Base-by-base conservation (phyloP, 2,888 invertebrate species). In the Andrena hattorfiana region DNA sequence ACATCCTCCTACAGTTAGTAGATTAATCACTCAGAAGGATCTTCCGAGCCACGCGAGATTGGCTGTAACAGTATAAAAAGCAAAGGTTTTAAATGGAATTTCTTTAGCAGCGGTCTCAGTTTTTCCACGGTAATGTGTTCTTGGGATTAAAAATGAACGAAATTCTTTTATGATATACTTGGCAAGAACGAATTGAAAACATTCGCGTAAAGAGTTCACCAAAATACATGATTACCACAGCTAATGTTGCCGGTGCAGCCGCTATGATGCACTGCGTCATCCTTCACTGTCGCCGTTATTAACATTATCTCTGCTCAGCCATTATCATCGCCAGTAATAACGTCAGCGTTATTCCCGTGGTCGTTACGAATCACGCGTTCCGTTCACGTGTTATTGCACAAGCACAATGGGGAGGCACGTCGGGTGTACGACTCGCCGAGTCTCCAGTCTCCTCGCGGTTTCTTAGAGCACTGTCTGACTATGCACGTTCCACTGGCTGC, bases 211-310 rank as follows among this genome's bases (percentile, higher is more conserved):
- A 63, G 74, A 48, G 64, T 63, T 13, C 4, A n/a, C 42, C 23
- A 16, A 59, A 42, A 23, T 26, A 23, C 49, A 23, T 7, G 48
- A 60, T 59, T 30, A 10, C 13, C 8, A 49, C 13, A n/a, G 32
- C 26, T 6, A 32, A 2, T 26, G 60, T 68, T 60, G 69, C 60
- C 60, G 56, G 2, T 5, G 28, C 2, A 7, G 26, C 16, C 2
- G 59, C 5, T 28, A 28, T 49, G 32, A 3, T n/a, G 64, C 13
- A 2, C 23, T 10, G 32, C 48, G 2, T n/a, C 67, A 77, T 77
- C 30, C 49, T 32, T 77, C 77, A 62, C 66, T 77, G 76, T 77
- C 75, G 56, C 49, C 75, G 75, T 75, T 77, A 77, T 77, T 76
- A 75, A 28, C 42, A 20, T 68, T 63, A 63, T 26, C 42, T 42